Conservation (phyloP, 2,888 invertebrate genomes). For the Cantharis rufa region DNA sequence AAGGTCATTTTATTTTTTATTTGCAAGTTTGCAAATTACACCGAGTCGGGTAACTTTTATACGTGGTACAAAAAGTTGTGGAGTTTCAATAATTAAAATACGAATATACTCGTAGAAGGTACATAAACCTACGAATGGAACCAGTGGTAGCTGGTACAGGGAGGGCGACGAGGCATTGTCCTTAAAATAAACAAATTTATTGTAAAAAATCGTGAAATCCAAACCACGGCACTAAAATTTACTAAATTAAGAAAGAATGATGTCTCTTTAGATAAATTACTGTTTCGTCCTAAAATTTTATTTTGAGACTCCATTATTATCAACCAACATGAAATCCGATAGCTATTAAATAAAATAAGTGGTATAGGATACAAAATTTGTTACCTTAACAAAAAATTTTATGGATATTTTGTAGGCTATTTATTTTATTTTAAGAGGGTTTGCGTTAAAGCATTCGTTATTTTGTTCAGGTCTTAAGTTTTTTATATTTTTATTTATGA, state of each 20-base stretch:
- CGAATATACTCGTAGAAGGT: too few relatives aligned
- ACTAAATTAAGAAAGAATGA: not conserved
- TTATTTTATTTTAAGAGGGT: conserved; percentile 21
- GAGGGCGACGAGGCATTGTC: too few relatives aligned
- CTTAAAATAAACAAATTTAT: too few relatives aligned
- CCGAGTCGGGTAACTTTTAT: too few relatives aligned
- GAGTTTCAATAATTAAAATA: too few relatives aligned
- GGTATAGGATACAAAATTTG: not conserved
- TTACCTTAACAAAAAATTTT: conserved; percentile 7
- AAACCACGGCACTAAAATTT: too few relatives aligned
- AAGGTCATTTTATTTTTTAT: too few relatives aligned
- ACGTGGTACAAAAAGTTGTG: too few relatives aligned
- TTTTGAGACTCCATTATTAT: not conserved
- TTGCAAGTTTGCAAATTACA: too few relatives aligned
- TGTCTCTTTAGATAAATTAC: not conserved
- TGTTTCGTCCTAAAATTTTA: not conserved
- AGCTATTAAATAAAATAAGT: not conserved
- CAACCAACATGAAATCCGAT: not conserved
- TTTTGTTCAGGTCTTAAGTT: conserved; percentile 21
- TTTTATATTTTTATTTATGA: conserved; percentile 25
- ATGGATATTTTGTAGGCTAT: conserved; percentile 17
- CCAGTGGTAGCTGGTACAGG: too few relatives aligned
- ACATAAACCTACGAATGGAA: too few relatives aligned
- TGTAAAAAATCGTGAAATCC: too few relatives aligned
- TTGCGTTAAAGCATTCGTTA: conserved; percentile 20